phyloP scores from a whole-genome alignment of 1,140 invertebrate genomes.

The Drosophila repletoides region DNA sequence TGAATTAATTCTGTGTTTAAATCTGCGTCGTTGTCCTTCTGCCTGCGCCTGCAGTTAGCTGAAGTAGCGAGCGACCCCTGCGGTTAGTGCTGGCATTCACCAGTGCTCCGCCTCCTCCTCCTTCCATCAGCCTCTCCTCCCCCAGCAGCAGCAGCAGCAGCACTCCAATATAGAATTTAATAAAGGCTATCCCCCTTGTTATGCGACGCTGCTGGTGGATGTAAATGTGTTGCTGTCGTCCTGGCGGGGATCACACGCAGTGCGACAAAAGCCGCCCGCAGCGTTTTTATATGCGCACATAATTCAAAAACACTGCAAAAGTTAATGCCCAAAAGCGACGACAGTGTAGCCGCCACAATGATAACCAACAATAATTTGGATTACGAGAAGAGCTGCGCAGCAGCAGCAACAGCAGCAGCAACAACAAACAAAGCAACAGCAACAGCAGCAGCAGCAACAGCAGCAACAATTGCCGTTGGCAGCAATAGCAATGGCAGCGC shows the following conservation, averaged over 20 bases:
- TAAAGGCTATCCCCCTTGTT: slow-evolving; percentile 39
- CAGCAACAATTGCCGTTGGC: slow-evolving; percentile 16
- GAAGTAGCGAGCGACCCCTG: slow-evolving; percentile 67
- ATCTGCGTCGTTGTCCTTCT: slow-evolving; percentile 53
- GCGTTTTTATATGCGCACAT: slow-evolving; percentile 78
- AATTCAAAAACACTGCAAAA: slow-evolving; percentile 78
- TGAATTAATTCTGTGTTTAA: slow-evolving; percentile 79
- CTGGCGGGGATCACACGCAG: slow-evolving; percentile 58
- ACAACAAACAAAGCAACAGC: slow-evolving; percentile 7
- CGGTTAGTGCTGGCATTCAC: slow-evolving; percentile 33
- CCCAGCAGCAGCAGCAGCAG: background rate
- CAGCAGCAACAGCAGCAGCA: slow-evolving; percentile 10
- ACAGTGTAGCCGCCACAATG: slow-evolving; percentile 53
- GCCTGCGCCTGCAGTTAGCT: slow-evolving; percentile 49
- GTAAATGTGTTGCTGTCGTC: slow-evolving; percentile 43
- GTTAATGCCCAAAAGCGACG: slow-evolving; percentile 71
- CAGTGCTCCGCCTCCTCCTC: background rate
- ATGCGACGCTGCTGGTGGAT: slow-evolving; percentile 24
- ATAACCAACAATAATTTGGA: slow-evolving; percentile 82
- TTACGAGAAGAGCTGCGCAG: slow-evolving; percentile 66
- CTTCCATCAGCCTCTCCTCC: background rate
- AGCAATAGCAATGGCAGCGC: slow-evolving; percentile 56
- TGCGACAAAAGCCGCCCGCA: slow-evolving; percentile 78
- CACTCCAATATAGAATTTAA: too few species aligned
- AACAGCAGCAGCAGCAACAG: slow-evolving; percentile 21